phyloP scores from a whole-genome alignment of 2,797 vertebrate species.

The Sandelia bainsii region DNA sequence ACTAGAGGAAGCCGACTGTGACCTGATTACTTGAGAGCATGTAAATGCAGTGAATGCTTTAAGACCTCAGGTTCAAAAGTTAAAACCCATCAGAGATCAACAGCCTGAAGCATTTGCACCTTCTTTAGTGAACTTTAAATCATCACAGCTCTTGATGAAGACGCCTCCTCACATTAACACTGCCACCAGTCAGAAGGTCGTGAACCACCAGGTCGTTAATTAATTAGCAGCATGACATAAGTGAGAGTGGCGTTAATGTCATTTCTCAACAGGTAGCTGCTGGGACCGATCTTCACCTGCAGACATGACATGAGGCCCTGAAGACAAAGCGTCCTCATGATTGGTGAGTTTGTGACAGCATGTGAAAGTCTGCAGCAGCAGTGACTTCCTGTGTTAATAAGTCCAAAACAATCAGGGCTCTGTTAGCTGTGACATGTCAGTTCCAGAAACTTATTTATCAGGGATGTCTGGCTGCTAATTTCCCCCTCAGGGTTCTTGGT shows the following conservation, averaged over 20 bases:
- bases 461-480: slow-evolving; percentile 41
- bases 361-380: slow-evolving; percentile 12
- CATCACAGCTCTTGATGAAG: not conserved
- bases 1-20: too few relatives aligned
- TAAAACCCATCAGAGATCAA: too few relatives aligned
- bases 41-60: too few relatives aligned
- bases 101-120: not conserved
- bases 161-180: slow-evolving; percentile 40
- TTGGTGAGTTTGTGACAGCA: slow-evolving; percentile 28
- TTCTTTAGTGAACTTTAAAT: slow-evolving; percentile 46
- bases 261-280: slow-evolving; percentile 49
- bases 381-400: slow-evolving; percentile 43
- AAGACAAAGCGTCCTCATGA: not conserved
- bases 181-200: slow-evolving; percentile 53
- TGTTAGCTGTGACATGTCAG: slow-evolving; percentile 31
- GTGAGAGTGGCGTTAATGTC: slow-evolving; percentile 44
- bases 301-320: slow-evolving; percentile 9
- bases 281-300: slow-evolving; percentile 3
- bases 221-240: slow-evolving; percentile 20
- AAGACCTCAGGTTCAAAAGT: too few relatives aligned
- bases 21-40: too few relatives aligned
- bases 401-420: slow-evolving; percentile 8
- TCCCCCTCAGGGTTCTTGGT: slow-evolving; percentile 36
- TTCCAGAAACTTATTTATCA: slow-evolving; percentile 24
- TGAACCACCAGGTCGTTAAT: slow-evolving; percentile 33